Evolutionary conservation across 2,113 vertebrate species (phyloP), one percentile per base, ranked within the genome.

Genomic region (Ophthalmolycus amberensis): DNA sequence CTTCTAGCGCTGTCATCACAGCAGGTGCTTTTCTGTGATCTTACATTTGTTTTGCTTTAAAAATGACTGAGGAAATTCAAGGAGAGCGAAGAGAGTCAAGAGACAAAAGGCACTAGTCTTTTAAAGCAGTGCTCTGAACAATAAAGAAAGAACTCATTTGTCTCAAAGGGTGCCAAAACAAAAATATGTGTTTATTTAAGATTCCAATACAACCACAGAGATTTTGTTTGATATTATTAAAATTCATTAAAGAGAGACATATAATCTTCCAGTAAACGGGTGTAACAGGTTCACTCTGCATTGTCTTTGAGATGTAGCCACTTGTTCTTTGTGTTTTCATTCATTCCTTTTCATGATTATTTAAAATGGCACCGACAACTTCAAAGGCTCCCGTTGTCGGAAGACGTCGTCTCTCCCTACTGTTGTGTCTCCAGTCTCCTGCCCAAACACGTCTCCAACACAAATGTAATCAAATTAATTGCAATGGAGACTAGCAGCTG

Each of bases 321-420:
- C 83, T 83, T 80, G 75, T 79, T 80, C 44, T 25, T 32, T 11
- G 48, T 59, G 71, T 64, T 80, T 84, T 29, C 56, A 27, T 78
- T 80, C 65, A 58, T 79, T 70, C 48, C 65, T 82, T 63, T 90
- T 92, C 89, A 94, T 93, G 79, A 91, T 93, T 94, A 90, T 95
- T 93, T 92, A 65, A 94, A 91, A 88, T 77, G 82, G 65, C 80
- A 74, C 67, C 32, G 18, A 48, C 71, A 82, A 89, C 93, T 92
- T 94, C 92, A 94, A 94, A 95, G 87, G 71, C 73, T n/a, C 29
- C 62, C n/a, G 0, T 63, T 84, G 81, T 88, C 66, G 50, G 77
- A 89, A 89, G 87, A 77, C 63, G 56, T 62, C 40, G 71, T 82
- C 82, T 89, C 77, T 90, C 69, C 78, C 68, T 80, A 82, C 86